Evolutionary conservation across 2,113 vertebrate species (phyloP), one percentile per base, ranked within the genome.

Genomic region (Struthidea cinerea): DNA sequence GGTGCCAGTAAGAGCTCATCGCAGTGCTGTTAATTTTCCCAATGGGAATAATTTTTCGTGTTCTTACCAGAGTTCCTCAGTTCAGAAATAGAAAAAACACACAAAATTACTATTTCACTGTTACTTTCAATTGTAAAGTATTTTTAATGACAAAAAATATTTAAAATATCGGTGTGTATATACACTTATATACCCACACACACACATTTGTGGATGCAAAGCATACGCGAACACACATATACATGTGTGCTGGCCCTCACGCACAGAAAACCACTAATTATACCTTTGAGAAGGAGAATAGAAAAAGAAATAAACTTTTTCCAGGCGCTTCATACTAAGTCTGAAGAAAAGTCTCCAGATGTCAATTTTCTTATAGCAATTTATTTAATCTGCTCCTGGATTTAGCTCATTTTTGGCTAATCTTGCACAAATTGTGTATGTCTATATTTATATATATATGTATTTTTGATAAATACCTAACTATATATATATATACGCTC

Each of bases 221-320:
- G 23, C 30, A 37, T 35, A 73, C 9, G 30, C 0, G 10, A 87
- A 49, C 32, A 37, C 39, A 69, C 16, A 39, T 26, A 50, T 33
- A 73, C 32, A 73, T 9, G 12, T 57, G 50, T 65, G 61, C 74
- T 93, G 67, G 61, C 78, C 89, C 70, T 91, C 37, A 76, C 0
- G 1, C 75, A 93, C 57, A 80, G 84, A 83, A 97, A 96, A 85
- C 70, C 87, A 91, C 90, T 89, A 93, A 94, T 79, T 73, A 61
- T 49, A 91, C 32, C 46, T 93, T 87, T 79, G 70, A 65, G 95
- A 56, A 76, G 49, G 49, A 84, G 68, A 90, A 69, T 3, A 93
- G 71, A 84, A 89, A 80, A 91, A 87, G 47, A 90, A 91, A 91
- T 7, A 83, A 88, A 67, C 32, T 56, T 94, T 84, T 88, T 83